Evolutionary conservation across 2,113 vertebrate genomes (phyloP).

Genomic region (Sardina pilchardus): DNA sequence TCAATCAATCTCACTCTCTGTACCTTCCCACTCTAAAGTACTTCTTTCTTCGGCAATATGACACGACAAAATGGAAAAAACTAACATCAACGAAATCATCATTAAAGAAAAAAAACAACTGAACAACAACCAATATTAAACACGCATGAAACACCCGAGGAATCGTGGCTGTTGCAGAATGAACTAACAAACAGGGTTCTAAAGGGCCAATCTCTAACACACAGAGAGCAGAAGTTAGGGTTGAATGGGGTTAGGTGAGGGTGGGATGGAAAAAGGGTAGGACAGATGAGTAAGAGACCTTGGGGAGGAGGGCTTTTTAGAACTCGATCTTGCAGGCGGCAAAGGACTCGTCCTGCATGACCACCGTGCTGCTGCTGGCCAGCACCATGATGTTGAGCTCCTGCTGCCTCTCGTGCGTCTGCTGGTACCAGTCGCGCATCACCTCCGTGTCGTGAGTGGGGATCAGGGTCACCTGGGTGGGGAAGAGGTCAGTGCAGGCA

Average conservation of each 20-base stretch:
- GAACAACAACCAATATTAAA: not conserved
- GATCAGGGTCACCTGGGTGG: conserved; percentile 89
- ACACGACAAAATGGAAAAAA: not conserved
- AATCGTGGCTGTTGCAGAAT: conserved; percentile 23
- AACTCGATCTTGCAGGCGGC: conserved; percentile 99
- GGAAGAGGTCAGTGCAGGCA: not conserved
- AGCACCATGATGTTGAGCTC: conserved; percentile 97
- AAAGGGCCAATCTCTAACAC: conserved; percentile 27
- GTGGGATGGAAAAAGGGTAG: conserved; percentile 41
- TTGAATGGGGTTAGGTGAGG: not conserved
- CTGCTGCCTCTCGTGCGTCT: conserved; percentile 95
- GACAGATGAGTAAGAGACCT: not conserved
- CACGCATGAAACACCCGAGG: not conserved
- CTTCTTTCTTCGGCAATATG: not conserved
- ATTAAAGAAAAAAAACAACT: not conserved
- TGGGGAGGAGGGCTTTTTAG: conserved; percentile 64
- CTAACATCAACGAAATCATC: not conserved
- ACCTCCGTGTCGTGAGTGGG: conserved; percentile 97
- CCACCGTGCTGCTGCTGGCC: conserved; percentile 98
- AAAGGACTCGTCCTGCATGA: conserved; percentile 99
- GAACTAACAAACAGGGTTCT: conserved; percentile 37
- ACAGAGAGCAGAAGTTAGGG: not conserved
- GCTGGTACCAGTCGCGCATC: conserved; percentile 98
- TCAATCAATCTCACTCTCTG: not conserved
- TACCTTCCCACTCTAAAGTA: not conserved